Evolutionary conservation across 1,140 invertebrate genomes (phyloP), one percentile per base, ranked within the genome.

Genomic region (Yoshiicerus persimilis): DNA sequence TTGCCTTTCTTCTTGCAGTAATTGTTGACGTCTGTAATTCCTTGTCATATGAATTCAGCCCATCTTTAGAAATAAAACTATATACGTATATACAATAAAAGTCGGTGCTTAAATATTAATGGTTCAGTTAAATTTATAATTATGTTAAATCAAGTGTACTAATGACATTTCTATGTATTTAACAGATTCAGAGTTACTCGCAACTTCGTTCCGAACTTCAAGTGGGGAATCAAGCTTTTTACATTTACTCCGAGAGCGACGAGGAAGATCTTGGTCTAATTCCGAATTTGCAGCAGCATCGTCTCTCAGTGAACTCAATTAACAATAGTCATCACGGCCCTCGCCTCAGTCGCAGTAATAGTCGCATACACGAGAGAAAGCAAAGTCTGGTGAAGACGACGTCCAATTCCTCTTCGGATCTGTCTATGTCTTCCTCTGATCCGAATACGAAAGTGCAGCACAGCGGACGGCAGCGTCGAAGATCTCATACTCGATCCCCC

Each of bases 141-240:
- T n/a, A 32, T 3, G 6, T 75, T 32, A 9, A 9, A 70, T 32
- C 10, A 30, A 11, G n/a, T n/a, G n/a, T n/a, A n/a, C n/a, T n/a
- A n/a, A n/a, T n/a, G n/a, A n/a, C n/a, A n/a, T n/a, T 66, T 84
- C 32, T 86, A 32, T 86, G 34, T 39, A 30, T 23, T 47, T 88
- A 86, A 56, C 64, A 90, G 90, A 88, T 90, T 39, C 64, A 85
- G 34, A 90, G 90, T 36, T 89, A 89, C 47, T 89, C 89, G 1
- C 87, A 89, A 47, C 75, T 91, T 9, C 83, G 90, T 10, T 80
- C 87, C n/a, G 89, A 91, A 70, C 86, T 91, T 1, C 47, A 87
- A 38, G 89, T 85, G 13, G 90, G 90, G 2, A 90, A 91, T 47
- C 70, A 86, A 34, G 87, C 88, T 4, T 91, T 90, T 88, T 91